Evolutionary conservation across 2,888 invertebrate genomes (phyloP).

Genomic region (Tuberolachnus salignus): DNA sequence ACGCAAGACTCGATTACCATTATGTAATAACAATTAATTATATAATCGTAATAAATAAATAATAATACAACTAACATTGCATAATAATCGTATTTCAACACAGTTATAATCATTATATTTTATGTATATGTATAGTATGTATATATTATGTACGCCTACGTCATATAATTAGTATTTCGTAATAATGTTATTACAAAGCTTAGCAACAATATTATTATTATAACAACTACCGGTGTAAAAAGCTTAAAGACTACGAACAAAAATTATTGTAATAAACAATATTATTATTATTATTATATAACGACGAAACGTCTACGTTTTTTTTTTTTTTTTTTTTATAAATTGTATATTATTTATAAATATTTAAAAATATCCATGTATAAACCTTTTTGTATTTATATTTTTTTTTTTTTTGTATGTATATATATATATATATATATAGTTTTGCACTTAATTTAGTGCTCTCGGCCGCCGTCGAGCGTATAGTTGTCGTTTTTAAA

Average conservation of each 20-base stretch:
- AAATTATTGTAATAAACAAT: background rate
- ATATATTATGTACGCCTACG: slow-evolving; percentile 47
- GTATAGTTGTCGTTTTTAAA: slow-evolving; percentile 25
- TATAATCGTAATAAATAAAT: slow-evolving; percentile 54
- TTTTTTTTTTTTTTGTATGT: background rate
- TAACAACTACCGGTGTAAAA: slow-evolving; percentile 56
- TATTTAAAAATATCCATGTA: slow-evolving; percentile 51
- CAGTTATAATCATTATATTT: slow-evolving; percentile 50
- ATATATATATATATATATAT: slow-evolving; percentile 22
- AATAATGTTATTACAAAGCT: slow-evolving; percentile 55
- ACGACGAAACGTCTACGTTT: slow-evolving; percentile 48
- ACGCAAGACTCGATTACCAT: slow-evolving; percentile 38
- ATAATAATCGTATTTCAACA: slow-evolving; percentile 54
- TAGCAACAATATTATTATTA: slow-evolving; percentile 32
- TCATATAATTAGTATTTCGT: slow-evolving; percentile 20
- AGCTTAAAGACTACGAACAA: slow-evolving; percentile 53
- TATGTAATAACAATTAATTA: slow-evolving; percentile 55
- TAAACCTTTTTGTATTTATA: slow-evolving; percentile 55
- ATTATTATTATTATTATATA: slow-evolving; percentile 41
- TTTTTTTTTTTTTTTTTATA: slow-evolving; percentile 34
- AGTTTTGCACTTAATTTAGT: slow-evolving; percentile 45
- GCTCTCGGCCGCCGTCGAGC: slow-evolving; percentile 35
- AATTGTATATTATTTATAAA: slow-evolving; percentile 34
- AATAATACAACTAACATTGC: slow-evolving; percentile 56
- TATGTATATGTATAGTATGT: slow-evolving; percentile 49